phyloP scores from a whole-genome alignment of 2,113 vertebrate genomes.

The Leiothrix lutea region DNA sequence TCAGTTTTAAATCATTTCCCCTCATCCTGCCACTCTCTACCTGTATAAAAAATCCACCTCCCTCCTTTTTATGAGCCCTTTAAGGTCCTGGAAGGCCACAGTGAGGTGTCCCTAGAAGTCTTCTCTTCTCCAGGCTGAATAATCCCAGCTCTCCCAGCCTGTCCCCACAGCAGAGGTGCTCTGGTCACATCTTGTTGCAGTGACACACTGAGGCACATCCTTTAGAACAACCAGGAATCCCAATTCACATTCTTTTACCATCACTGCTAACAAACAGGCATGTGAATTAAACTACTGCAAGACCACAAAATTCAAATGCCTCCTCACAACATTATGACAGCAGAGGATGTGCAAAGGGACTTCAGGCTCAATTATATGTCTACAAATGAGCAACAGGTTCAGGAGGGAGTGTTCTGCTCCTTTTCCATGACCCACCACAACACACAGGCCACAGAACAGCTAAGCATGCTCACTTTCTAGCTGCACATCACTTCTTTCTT shows the following conservation, averaged over 20 bases:
- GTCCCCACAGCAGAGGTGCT: not conserved
- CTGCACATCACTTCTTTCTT: not conserved
- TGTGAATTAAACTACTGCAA: not conserved
- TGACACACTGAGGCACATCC: not conserved
- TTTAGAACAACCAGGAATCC: not conserved
- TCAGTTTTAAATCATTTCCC: not conserved
- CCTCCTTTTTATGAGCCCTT: not conserved
- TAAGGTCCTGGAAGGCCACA: not conserved
- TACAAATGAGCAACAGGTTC: not conserved
- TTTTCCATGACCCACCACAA: not conserved
- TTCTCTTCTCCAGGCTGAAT: not conserved
- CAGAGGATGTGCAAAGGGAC: not conserved
- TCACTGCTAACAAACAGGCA: not conserved
- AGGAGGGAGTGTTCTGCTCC: not conserved
- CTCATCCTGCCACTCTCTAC: not conserved
- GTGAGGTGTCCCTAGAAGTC: not conserved
- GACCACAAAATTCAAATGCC: not conserved
- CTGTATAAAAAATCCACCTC: not conserved
- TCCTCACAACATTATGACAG: not conserved
- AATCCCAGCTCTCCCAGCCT: not conserved
- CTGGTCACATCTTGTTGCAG: not conserved
- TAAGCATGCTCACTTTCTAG: slow-evolving; percentile 4
- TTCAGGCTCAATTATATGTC: not conserved
- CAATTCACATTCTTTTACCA: not conserved
- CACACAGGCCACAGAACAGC: not conserved